A percentile compares a stretch with the other conserved stretches of the same genome.
Conservation (phyloP, 2,113 vertebrate genomes). For the Paradoxurus hermaphroditus region DNA sequence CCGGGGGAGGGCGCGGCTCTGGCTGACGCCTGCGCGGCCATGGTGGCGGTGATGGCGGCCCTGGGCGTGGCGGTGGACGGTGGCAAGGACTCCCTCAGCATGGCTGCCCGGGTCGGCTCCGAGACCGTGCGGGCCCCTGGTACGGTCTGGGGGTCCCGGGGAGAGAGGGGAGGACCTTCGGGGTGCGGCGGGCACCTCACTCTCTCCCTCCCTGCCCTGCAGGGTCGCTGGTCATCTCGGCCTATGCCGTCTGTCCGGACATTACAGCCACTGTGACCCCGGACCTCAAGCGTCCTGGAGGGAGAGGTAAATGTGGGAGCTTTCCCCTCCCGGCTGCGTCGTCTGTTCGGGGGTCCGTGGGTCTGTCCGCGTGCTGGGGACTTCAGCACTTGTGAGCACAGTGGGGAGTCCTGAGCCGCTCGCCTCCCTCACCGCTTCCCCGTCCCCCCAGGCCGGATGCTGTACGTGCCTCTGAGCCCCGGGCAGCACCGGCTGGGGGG, state of each 20-base stretch:
- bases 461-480: conserved; percentile 88
- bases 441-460: conserved; percentile 82
- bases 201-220: background rate
- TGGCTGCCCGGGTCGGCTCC: conserved; percentile 90
- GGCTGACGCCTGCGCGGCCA: conserved; percentile 90
- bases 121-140: conserved; percentile 93
- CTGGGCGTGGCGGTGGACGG: conserved; percentile 93
- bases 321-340: accelerated
- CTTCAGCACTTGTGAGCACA: background rate
- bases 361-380: background rate
- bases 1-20: conserved; percentile 89
- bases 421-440: background rate
- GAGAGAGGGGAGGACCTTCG: no score
- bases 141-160: conserved; percentile 64
- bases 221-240: conserved; percentile 93
- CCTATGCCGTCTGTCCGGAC: conserved; percentile 93
- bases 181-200: background rate
- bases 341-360: background rate
- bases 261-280: conserved; percentile 94
- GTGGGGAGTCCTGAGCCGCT: background rate
- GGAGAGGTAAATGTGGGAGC: conserved; percentile 81
- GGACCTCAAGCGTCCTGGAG: conserved; percentile 90
- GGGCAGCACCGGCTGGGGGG: conserved; percentile 89
- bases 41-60: conserved; percentile 90
- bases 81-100: conserved; percentile 95